Percentiles rank a stretch among this genome's conserved stretches.
phyloP scores from a whole-genome alignment of 2,113 vertebrate genomes.

The Grallaria varia region DNA sequence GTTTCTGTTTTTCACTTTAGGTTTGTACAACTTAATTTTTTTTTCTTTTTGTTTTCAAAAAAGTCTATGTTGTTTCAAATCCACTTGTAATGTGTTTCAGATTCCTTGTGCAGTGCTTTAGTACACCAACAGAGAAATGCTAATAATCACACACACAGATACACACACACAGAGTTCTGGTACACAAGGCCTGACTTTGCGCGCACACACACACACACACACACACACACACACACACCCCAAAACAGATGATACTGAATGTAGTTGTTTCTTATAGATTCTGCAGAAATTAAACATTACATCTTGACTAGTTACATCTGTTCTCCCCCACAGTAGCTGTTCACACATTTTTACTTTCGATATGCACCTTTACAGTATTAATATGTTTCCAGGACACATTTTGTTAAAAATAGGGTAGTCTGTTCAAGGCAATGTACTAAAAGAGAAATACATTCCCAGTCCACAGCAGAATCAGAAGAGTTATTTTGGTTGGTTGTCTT shows the following conservation, averaged over 20 bases:
- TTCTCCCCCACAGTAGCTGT: background rate
- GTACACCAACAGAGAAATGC: background rate
- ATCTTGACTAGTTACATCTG: background rate
- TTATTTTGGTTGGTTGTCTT: background rate
- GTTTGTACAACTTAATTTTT: background rate
- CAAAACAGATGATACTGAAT: background rate
- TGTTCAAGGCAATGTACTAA: background rate
- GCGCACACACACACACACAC: background rate
- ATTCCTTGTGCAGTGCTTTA: background rate
- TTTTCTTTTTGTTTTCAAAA: background rate
- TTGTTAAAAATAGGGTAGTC: background rate
- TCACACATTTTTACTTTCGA: background rate
- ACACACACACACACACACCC: rapidly evolving
- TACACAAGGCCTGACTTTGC: background rate
- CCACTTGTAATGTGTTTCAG: background rate
- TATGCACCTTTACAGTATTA: background rate
- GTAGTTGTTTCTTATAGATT: background rate
- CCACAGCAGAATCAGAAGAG: background rate
- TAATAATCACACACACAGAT: background rate
- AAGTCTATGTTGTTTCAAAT: background rate
- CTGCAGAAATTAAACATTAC: background rate
- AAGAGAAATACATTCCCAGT: background rate
- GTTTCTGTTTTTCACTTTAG: background rate
- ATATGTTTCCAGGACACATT: background rate
- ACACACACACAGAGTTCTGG: background rate